phyloP scores from a whole-genome alignment of 2,797 vertebrate species.

The Poecilia velifera region DNA sequence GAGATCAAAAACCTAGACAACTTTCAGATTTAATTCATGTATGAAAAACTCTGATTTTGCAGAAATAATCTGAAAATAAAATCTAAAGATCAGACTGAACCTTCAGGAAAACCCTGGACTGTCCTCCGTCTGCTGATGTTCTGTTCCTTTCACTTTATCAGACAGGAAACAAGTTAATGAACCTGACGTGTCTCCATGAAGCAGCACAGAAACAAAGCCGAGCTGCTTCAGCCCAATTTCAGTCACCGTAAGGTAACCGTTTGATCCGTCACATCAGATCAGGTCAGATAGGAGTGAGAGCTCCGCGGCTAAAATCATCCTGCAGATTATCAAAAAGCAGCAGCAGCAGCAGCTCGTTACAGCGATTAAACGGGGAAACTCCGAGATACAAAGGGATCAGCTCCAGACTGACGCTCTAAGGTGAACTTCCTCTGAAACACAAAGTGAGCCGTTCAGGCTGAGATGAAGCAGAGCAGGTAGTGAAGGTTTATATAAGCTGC shows the following conservation, averaged over 20 bases:
- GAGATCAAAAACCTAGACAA: neutral
- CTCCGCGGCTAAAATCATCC: neutral
- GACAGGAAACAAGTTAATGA: neutral
- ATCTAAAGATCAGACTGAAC: constrained; percentile 1
- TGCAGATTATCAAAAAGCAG: neutral
- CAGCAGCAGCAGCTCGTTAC: constrained; percentile 2
- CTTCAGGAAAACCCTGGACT: neutral
- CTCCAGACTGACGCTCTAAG: neutral
- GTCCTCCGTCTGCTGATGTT: neutral
- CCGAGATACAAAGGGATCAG: neutral
- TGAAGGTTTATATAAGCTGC: neutral
- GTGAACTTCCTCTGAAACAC: constrained; percentile 1
- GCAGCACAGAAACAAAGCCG: neutral
- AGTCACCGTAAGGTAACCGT: neutral
- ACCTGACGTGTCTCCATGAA: neutral
- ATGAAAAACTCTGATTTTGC: neutral
- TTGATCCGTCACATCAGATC: constrained; percentile 8
- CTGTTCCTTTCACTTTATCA: neutral
- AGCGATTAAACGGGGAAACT: constrained; percentile 4
- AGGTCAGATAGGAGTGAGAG: neutral
- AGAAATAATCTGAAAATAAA: neutral
- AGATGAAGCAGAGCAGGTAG: neutral
- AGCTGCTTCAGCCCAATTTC: neutral
- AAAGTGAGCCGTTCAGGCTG: neutral
- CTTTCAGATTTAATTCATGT: neutral